A percentile compares a stretch with the other conserved stretches of the same genome.
phyloP scores from a whole-genome alignment of 2,113 vertebrate species.

The Corythaeola cristata region DNA sequence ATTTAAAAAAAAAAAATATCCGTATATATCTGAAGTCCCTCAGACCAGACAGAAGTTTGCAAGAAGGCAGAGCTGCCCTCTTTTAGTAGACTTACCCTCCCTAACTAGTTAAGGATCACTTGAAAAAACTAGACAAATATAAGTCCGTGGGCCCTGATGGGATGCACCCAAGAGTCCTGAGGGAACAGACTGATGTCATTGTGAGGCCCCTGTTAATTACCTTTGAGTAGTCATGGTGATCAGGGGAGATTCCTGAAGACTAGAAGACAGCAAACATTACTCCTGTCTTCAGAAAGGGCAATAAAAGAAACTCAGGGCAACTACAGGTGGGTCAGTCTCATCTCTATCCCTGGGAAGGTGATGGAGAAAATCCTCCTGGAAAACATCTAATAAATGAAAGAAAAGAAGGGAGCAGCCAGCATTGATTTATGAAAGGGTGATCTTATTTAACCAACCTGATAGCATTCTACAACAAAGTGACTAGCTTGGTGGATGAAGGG shows the following conservation, averaged over 20 bases:
- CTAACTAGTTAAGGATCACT: background rate
- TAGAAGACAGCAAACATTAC: background rate
- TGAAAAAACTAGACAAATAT: background rate
- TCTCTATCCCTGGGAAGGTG: background rate
- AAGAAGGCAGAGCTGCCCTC: background rate
- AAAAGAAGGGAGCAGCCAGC: background rate
- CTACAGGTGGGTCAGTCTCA: background rate
- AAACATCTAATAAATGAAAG: background rate
- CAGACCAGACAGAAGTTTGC: background rate
- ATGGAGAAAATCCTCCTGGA: background rate
- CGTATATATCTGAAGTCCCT: background rate
- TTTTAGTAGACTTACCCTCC: background rate
- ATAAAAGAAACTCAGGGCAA: background rate
- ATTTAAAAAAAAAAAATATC: background rate
- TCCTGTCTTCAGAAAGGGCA: accelerated
- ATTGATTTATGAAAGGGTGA: background rate
- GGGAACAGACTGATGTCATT: background rate
- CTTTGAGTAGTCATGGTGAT: background rate
- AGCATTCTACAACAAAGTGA: background rate
- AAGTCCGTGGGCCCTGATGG: background rate
- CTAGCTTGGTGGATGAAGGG: background rate
- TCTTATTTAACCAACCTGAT: background rate
- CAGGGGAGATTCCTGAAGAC: background rate
- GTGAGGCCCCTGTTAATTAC: background rate
- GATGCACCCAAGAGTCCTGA: background rate